These are phyloP conservation scores for Lepus townsendii DNA, from an alignment of 2,797 vertebrate species.

Conservation along the genomic window DNA sequence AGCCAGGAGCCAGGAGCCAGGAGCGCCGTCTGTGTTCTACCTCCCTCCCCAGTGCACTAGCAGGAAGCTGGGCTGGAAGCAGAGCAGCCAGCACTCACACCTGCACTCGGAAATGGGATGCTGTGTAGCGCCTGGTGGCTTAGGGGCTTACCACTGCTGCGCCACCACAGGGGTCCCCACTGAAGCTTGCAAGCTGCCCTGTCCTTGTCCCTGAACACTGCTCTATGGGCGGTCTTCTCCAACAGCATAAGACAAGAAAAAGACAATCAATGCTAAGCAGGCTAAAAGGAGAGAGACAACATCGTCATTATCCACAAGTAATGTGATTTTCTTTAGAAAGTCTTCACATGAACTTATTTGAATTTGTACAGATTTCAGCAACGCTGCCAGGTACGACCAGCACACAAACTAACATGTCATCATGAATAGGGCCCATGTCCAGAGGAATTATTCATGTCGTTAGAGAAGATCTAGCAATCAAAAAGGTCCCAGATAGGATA, in stretches of 20 bases:
- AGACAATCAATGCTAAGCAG: slow-evolving; percentile 11
- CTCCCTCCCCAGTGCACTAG: too few relatives aligned
- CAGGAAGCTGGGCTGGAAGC: too few relatives aligned
- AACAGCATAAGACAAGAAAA: slow-evolving; percentile 19
- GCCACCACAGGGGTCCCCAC: too few relatives aligned
- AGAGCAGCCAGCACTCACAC: too few relatives aligned
- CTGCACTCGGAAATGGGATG: too few relatives aligned
- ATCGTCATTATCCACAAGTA: slow-evolving; percentile 42
- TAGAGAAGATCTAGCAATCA: not conserved
- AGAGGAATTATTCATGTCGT: not conserved
- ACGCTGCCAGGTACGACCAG: not conserved
- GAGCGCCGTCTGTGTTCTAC: too few relatives aligned
- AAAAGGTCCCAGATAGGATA: not conserved
- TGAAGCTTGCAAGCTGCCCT: not conserved
- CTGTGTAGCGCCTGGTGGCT: too few relatives aligned
- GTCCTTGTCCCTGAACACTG: not conserved
- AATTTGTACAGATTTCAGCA: slow-evolving; percentile 55
- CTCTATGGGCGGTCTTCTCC: slow-evolving; percentile 3
- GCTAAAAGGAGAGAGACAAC: slow-evolving; percentile 13
- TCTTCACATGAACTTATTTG: not conserved
- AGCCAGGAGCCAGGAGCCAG: too few relatives aligned
- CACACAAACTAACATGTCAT: not conserved
- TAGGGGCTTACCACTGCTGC: too few relatives aligned
- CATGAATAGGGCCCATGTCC: not conserved
- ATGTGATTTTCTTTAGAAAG: not conserved